Base-by-base conservation (phyloP, 1,140 invertebrate genomes). In the Drosophila baimaii region DNA sequence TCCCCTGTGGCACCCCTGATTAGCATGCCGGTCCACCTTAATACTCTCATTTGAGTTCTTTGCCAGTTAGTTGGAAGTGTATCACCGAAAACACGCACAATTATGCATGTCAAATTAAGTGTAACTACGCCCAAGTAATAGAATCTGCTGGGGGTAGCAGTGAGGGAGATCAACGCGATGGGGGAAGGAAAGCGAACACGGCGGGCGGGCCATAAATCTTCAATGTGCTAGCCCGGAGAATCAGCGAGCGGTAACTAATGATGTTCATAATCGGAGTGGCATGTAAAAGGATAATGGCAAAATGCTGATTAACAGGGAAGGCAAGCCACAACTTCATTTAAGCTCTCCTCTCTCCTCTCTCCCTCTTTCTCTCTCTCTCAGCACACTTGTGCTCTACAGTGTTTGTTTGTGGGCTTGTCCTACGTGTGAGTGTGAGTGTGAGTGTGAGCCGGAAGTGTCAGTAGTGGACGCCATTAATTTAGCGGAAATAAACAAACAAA, bases 381-480 rank as follows among this genome's bases (percentile, higher is more conserved):
- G 43, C 44, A 39, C 70, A 55, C 43, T 69, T 63, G 61, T 35
- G 35, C 39, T 12, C 3, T 19, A 4, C 7, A n/a, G 17, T 29
- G 47, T 59, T 52, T 23, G 35, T 57, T 35, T 55, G 43, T 57
- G 44, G 52, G 35, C 39, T 35, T 52, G 47, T 41, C 31, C 55
- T 37, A 37, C n/a, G n/a, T n/a, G n/a, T 44, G 47, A 19, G 44
- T 5, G 23, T 7, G 15, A 25, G 44, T 76, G 63, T 65, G 59
- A 51, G 77, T 72, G 63, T 72, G 63, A 66, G 62, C 23, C 83
- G 83, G 83, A 86, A 89, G 68, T 86, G 80, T 88, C 77, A 83
- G 83, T 76, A 78, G 77, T 89, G 80, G 80, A 88, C 84, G 84
- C 84, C 80, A 88, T 88, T 88, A 89, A 88, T 88, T 88, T 84